phyloP scores from a whole-genome alignment of 2,888 invertebrate species.

The Linyphia triangularis region DNA sequence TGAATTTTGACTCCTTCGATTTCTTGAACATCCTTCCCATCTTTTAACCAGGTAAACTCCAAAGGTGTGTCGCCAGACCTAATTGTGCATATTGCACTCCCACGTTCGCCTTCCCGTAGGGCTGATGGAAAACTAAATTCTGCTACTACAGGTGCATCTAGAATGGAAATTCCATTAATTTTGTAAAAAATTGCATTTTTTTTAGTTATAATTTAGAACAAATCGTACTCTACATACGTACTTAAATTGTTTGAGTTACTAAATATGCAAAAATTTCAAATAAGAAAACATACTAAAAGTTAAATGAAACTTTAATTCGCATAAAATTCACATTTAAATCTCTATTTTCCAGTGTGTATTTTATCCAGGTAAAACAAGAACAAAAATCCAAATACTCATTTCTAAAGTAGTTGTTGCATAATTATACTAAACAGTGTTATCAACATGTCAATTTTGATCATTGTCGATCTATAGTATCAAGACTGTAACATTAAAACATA shows the following conservation, averaged over 20 bases:
- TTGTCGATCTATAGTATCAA: no score
- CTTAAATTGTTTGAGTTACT: neutral
- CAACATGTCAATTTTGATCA: no score
- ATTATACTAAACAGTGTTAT: no score
- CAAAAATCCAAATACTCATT: no score
- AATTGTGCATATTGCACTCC: slow-evolving; percentile 74
- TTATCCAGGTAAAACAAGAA: no score
- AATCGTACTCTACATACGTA: neutral
- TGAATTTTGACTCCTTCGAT: slow-evolving; percentile 36
- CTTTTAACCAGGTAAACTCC: slow-evolving; percentile 75
- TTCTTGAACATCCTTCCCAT: slow-evolving; percentile 15
- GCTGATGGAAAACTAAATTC: slow-evolving; percentile 60
- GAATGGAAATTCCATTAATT: neutral
- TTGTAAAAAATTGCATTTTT: neutral
- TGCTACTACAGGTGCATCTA: slow-evolving; percentile 27
- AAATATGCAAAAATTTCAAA: neutral
- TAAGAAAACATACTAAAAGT: no score
- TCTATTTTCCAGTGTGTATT: no score
- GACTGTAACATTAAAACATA: no score
- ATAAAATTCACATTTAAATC: no score
- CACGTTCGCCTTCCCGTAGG: slow-evolving; percentile 74
- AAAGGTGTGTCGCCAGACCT: slow-evolving; percentile 76
- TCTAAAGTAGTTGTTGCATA: no score
- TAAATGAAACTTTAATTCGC: no score
- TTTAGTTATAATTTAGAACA: neutral